Evolutionary conservation across 2,888 invertebrate genomes (phyloP), one percentile per base, ranked within the genome.

Genomic region (Orchesella flavescens): DNA sequence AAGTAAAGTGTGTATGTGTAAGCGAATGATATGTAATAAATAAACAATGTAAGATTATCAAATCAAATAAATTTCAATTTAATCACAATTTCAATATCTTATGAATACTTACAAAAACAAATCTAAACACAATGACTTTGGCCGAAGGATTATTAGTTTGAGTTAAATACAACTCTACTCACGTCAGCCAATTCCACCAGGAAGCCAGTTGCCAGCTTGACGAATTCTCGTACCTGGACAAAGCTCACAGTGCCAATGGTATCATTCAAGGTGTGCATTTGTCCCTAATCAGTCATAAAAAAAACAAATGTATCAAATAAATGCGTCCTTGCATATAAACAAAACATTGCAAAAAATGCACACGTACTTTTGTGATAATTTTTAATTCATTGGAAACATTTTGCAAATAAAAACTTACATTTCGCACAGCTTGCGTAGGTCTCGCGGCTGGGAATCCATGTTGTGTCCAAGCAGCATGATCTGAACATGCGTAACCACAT

Each of bases 201-300:
- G 49, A 71, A 76, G 0, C 75, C 84, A 46, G 73, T 46, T 0
- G 74, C 55, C 24, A 85, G 34, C 23, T 84, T 84, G n/a, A 69
- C 21, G 49, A 85, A 85, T 24, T 85, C 83, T 1, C 46, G 17
- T 15, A 85, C 77, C 43, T 80, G 80, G 1, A 46, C 19, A 13
- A 80, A 77, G 46, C 74, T 46, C 1, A 85, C 69, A 34, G 23
- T 83, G 23, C 49, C 72, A 17, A 80, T 49, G 19, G 24, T 77
- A 43, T 85, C 85, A 1, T 65, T 15, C 10, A 59, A 63, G 1
- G 83, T 83, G 65, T 85, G 85, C 79, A 85, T 83, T 46, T 76
- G 55, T 9, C 78, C 78, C 77, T 77, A 21, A 17, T n/a, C 5
- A n/a, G 5, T n/a, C n/a, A 55, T 4, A 65, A 65, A 43, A 43